Percentiles rank a stretch among this genome's conserved stretches.
Conservation (phyloP, 2,113 vertebrate species). For the Nothobranchius kuhntae region DNA sequence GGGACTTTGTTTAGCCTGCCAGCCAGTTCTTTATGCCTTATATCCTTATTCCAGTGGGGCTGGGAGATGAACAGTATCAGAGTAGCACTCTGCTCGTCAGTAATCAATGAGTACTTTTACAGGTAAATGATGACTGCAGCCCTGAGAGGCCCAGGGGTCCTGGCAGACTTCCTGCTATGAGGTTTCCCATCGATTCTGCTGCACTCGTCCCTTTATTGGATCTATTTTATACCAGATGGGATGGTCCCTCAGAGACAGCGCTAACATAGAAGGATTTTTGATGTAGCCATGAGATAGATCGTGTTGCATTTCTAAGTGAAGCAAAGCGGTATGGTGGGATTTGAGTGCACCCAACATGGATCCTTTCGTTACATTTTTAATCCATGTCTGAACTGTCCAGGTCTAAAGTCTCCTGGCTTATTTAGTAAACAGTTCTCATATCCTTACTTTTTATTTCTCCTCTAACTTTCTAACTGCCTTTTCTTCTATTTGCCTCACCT, state of each 20-base stretch:
- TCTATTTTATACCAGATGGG: conserved; percentile 24
- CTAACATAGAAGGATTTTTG: background rate
- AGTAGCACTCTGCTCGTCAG: conserved; percentile 23
- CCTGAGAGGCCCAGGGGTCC: conserved; percentile 33
- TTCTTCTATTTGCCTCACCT: conserved; percentile 14
- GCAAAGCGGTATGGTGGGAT: background rate
- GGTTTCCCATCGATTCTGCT: conserved; percentile 40
- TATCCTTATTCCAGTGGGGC: conserved; percentile 30
- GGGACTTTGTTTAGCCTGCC: conserved; percentile 33
- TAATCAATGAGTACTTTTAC: conserved; percentile 40
- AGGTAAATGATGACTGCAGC: conserved; percentile 44
- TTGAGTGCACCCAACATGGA: background rate
- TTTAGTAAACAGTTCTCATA: conserved; percentile 25
- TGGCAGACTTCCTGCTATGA: conserved; percentile 14
- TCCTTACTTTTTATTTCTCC: conserved; percentile 9
- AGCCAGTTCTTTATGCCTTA: conserved; percentile 30
- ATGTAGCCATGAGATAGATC: background rate
- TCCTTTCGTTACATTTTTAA: conserved; percentile 26
- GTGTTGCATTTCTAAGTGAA: conserved; percentile 12
- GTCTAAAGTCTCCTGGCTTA: conserved; percentile 17
- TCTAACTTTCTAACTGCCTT: conserved; percentile 3
- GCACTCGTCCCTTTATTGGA: conserved; percentile 20
- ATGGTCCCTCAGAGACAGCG: background rate
- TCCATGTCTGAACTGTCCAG: conserved; percentile 15
- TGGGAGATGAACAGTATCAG: conserved; percentile 26